Base-by-base conservation (phyloP, 1,140 invertebrate species). In the Ladona fulva region DNA sequence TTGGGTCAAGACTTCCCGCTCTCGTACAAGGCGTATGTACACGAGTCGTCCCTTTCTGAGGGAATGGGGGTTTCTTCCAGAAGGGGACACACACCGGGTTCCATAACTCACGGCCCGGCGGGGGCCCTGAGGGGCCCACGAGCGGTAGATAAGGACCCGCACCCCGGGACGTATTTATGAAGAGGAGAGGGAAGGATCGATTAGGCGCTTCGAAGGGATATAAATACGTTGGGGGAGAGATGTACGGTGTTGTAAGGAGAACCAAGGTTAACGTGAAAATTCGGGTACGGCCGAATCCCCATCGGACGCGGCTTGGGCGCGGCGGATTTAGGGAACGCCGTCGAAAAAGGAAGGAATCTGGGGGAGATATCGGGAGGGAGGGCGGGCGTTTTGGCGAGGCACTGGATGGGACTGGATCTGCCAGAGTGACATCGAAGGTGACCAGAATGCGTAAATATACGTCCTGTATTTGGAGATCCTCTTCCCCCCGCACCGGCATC, bases 191-290 rank as follows among this genome's bases (percentile, higher is more conserved):
- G n/a, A 22, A 22, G 52, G 52, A 66, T 66, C 52, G 52, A 66
- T 66, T 66, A 19, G 52, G n/a, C 14, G 1, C 1, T 66, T 66
- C n/a, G 52, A 66, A 66, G 52, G 10, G 52, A 22, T 19, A 66
- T 66, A 66, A 66, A 66, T 66, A 66, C 52, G 52, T 66, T 66
- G 52, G 52, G 44, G 52, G 52, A 66, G 52, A 22, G 52, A 66
- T 22, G 52, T 19, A 66, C 52, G 52, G 52, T 19, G 52, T 37
- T 37, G 29, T 37, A 37, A 66, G 52, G n/a, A 66, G 52, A 66
- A 12, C 14, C 52, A 66, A 66, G 52, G 52, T 22, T 66, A 66
- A 66, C 52, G 52, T 22, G 52, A 66, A 66, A 12, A 6, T 66
- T 22, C 52, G 14, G 44, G 44, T 11, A 19, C 10, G 44, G 44